phyloP scores from a whole-genome alignment of 37 sponge, comb jelly and placozoan genomes.

The Cliona cf. orientalis region DNA sequence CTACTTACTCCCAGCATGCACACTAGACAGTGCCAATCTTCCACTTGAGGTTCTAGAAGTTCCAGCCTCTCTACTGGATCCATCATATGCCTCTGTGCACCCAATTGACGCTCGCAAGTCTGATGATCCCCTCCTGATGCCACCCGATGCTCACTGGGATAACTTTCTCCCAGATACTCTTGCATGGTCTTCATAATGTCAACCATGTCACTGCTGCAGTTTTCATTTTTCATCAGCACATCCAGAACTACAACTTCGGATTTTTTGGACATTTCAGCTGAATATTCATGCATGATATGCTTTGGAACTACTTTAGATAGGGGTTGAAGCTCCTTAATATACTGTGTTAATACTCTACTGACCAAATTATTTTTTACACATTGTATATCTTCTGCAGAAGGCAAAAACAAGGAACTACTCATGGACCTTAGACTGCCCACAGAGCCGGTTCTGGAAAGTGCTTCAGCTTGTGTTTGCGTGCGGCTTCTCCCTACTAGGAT shows the following conservation, averaged over 20 bases:
- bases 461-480: background rate
- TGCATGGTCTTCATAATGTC: constrained; percentile 42
- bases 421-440: background rate
- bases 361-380: background rate
- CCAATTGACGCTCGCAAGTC: constrained; percentile 7
- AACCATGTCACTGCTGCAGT: constrained; percentile 13
- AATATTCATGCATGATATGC: constrained; percentile 26
- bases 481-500: constrained; percentile 21
- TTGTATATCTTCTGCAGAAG: background rate
- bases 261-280: constrained; percentile 13
- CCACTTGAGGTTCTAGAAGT: constrained; percentile 12
- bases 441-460: background rate
- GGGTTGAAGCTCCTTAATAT: background rate
- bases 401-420: background rate
- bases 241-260: constrained; percentile 27
- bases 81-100: constrained; percentile 19
- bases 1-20: background rate
- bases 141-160: background rate
- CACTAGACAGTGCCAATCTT: constrained; percentile 42
- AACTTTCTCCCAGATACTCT: constrained; percentile 15
- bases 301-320: background rate
- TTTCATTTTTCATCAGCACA: constrained; percentile 33
- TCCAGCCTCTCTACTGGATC: background rate
- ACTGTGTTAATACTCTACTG: constrained; percentile 12
- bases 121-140: constrained; percentile 16